Base-by-base conservation (phyloP, 2,113 vertebrate genomes). In the Gymnocephalus cernua region DNA sequence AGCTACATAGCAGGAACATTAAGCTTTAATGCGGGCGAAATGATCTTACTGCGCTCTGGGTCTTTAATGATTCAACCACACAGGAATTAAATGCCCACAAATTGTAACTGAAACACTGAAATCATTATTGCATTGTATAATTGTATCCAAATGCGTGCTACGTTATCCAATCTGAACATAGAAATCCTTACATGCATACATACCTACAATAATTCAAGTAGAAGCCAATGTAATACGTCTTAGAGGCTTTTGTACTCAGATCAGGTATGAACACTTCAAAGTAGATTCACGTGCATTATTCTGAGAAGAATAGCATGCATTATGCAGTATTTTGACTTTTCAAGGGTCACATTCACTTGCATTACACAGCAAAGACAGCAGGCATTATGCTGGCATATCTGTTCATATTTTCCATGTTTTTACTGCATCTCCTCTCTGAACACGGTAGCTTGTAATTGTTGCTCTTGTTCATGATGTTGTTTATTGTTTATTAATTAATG, bases 401-500 rank as follows among this genome's bases (percentile, higher is more conserved):
- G 45, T 27, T 79, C 62, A 59, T 57, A 48, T 74, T 82, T 74
- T 48, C 23, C 41, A 14, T 4, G 70, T 79, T 76, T 63, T 85
- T 76, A 68, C 54, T n/a, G 29, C 65, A 1, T 66, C 74, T 73
- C 61, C 50, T n/a, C 54, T 73, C 59, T n/a, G 50, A 67, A 51
- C 35, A 47, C 47, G 45, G 38, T 41, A 10, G 38, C 38, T 41
- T 41, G 38, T 41, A 41, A 93, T 93, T 90, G 86, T 82, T 89
- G 87, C 84, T 88, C 89, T 88, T 89, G 90, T 87, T 93, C 76
- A 78, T 86, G 77, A 84, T 90, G 89, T 91, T 90, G 86, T 87
- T 91, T 85, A 82, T 92, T 87, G 82, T 79, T 92, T 87, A 80
- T 79, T 91, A 88, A 92, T 93, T 91, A 93, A 94, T 90, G 89